Evolutionary conservation across 2,888 invertebrate genomes (phyloP).

Genomic region (Julus scanicus): DNA sequence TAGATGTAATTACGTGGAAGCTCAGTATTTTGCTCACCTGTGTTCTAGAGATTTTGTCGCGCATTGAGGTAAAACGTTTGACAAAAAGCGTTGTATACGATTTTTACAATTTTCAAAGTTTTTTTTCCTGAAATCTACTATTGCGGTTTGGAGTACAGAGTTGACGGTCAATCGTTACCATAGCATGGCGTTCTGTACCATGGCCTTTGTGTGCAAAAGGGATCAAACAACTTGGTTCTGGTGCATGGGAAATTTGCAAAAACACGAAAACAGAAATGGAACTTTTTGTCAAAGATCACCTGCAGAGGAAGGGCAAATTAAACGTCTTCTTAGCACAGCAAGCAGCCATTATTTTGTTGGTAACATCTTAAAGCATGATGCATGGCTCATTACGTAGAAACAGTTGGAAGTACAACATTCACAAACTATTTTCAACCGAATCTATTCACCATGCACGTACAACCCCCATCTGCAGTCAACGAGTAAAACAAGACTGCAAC

Average conservation of each 20-base stretch:
- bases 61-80: no score
- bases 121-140: neutral
- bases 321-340: constrained; percentile 51
- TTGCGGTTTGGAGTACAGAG: neutral
- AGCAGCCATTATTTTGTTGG: constrained; percentile 27
- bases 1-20: no score
- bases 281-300: constrained; percentile 53
- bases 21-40: no score
- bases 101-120: no score
- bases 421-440: constrained; percentile 2
- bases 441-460: constrained; percentile 25
- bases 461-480: neutral
- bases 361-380: constrained; percentile 52
- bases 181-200: neutral
- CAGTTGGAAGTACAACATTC: constrained; percentile 48
- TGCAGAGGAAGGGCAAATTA: constrained; percentile 55
- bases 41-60: no score
- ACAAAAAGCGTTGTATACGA: neutral
- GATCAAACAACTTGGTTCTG: neutral
- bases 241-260: constrained; percentile 28
- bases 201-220: neutral
- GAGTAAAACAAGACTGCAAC: neutral
- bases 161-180: neutral
- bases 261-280: constrained; percentile 31
- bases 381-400: constrained; percentile 53